These are phyloP conservation scores for Drosophila setifemur DNA, from an alignment of 1,140 invertebrate species.

Conservation along the genomic window DNA sequence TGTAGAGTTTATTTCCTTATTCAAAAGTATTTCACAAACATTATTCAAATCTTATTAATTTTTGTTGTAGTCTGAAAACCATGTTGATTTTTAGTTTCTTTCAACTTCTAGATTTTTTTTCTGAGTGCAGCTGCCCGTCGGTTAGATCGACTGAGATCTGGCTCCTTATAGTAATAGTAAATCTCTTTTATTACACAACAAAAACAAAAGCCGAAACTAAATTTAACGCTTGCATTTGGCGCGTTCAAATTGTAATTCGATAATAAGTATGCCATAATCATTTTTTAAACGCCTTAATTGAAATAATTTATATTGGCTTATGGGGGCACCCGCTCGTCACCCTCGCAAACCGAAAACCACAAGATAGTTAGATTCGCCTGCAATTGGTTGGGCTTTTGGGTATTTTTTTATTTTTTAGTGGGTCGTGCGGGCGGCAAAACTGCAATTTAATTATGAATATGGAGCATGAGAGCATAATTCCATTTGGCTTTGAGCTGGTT, in stretches of 20 bases:
- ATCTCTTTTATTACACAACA: slow-evolving; percentile 74
- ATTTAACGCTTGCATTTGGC: slow-evolving; percentile 58
- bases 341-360: not conserved
- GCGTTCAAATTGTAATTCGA: slow-evolving; percentile 64
- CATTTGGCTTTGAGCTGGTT: not conserved
- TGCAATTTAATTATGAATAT: slow-evolving; percentile 69
- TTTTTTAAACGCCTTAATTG: slow-evolving; percentile 77
- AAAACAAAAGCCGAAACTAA: slow-evolving; percentile 49
- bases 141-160: slow-evolving; percentile 38
- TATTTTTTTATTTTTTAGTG: not conserved
- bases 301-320: slow-evolving; percentile 68
- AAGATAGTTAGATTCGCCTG: not conserved
- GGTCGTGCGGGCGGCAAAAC: slow-evolving; percentile 32
- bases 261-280: slow-evolving; percentile 75
- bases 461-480: no score
- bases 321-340: slow-evolving; percentile 33
- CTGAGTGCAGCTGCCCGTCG: no score
- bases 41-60: no score
- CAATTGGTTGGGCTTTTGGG: not conserved
- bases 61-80: no score
- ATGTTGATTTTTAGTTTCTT: no score
- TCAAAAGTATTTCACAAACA: no score
- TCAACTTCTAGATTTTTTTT: no score
- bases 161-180: slow-evolving; percentile 43
- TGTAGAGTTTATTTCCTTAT: no score